Conservation (phyloP, 2,113 vertebrate genomes). For the Malurus cyaneus region DNA sequence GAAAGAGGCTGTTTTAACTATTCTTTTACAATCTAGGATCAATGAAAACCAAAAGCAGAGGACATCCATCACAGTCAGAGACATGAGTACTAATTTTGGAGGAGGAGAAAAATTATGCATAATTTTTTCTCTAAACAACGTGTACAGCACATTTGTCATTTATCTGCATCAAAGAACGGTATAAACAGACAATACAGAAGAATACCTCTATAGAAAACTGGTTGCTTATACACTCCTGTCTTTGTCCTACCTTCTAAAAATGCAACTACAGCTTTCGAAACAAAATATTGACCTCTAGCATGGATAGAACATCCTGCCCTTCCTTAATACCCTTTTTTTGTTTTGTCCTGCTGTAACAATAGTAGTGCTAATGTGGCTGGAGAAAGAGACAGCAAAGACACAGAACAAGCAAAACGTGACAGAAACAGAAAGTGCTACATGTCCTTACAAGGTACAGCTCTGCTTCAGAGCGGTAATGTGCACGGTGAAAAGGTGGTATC, state of each 20-base stretch:
- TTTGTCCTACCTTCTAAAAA: not conserved
- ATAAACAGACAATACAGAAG: not conserved
- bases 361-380: not conserved
- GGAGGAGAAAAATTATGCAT: not conserved
- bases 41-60: not conserved
- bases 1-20: not conserved
- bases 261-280: not conserved
- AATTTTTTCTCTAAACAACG: not conserved
- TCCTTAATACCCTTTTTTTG: not conserved
- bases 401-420: not conserved
- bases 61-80: constrained; percentile 17
- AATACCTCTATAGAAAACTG: not conserved
- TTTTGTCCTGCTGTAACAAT: not conserved
- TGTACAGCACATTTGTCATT: not conserved
- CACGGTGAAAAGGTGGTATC: not conserved
- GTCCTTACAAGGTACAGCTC: not conserved
- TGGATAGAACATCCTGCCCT: not conserved
- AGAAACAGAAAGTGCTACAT: not conserved
- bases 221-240: not conserved
- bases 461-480: not conserved
- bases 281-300: not conserved
- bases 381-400: not conserved
- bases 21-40: not conserved
- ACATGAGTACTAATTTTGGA: not conserved
- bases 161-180: not conserved